These are phyloP conservation scores for Phenganax subtilis DNA, from an alignment of 92 coral and sea anemone species.

Conservation along the genomic window DNA sequence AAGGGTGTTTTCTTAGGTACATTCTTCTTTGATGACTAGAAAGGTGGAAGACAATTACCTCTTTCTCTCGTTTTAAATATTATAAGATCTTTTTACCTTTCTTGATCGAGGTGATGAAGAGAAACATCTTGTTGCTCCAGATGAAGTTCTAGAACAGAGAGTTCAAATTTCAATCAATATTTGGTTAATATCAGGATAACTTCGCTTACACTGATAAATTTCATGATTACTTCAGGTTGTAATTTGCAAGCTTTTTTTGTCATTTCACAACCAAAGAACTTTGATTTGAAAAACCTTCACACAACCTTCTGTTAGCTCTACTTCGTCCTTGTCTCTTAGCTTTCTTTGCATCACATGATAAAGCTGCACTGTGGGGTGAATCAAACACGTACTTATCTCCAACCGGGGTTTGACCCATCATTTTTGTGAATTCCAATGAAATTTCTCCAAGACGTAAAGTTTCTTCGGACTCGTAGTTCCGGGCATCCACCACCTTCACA, in stretches of 20 bases:
- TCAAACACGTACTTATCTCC: slow-evolving; percentile 45
- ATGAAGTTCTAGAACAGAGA: slow-evolving; percentile 61
- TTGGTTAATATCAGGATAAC: not conserved
- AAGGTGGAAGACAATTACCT: not conserved
- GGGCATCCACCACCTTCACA: slow-evolving; percentile 86
- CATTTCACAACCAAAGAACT: not conserved
- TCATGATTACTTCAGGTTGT: not conserved
- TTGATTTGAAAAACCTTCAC: not conserved
- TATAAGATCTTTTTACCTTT: not conserved
- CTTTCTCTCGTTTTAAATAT: not conserved
- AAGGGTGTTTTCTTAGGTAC: slow-evolving; percentile 14
- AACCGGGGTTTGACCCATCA: slow-evolving; percentile 33
- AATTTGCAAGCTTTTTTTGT: not conserved
- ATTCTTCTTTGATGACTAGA: slow-evolving; percentile 20
- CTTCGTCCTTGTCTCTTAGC: slow-evolving; percentile 46
- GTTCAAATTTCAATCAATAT: too few species aligned
- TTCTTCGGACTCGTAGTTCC: slow-evolving; percentile 51
- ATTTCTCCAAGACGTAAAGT: slow-evolving; percentile 27
- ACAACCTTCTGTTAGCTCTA: slow-evolving; percentile 42
- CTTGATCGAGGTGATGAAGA: slow-evolving; percentile 67
- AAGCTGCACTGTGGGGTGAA: slow-evolving; percentile 30
- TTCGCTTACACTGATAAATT: not conserved
- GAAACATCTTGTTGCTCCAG: slow-evolving; percentile 95
- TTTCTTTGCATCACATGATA: slow-evolving; percentile 29
- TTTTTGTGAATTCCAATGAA: slow-evolving; percentile 32